Evolutionary conservation across 2,113 vertebrate genomes (phyloP).

Genomic region (Indri indri): DNA sequence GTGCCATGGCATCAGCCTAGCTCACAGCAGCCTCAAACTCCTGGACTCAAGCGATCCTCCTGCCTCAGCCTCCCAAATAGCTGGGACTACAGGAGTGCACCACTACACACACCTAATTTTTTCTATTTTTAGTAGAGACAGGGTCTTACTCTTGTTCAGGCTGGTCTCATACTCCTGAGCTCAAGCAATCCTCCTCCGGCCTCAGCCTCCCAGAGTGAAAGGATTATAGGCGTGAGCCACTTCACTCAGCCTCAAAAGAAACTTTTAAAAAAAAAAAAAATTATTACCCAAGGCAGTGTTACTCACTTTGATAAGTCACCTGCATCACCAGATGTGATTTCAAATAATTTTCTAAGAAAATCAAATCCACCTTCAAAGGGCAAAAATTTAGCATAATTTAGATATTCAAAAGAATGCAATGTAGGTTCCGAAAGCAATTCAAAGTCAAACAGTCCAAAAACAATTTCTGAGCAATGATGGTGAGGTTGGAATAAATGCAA

Average conservation of each 20-base stretch:
- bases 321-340: conserved; percentile 40
- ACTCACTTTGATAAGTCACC: conserved; percentile 27
- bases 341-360: conserved; percentile 64
- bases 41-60: no score
- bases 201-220: no score
- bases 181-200: no score
- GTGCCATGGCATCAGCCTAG: no score
- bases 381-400: conserved; percentile 53
- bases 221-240: no score
- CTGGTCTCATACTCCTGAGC: no score
- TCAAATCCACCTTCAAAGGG: conserved; percentile 60
- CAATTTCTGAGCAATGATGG: neutral
- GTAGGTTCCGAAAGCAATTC: conserved; percentile 45
- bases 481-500: neutral
- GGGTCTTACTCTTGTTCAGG: no score
- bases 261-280: neutral
- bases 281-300: neutral
- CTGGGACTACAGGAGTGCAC: no score
- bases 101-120: no score
- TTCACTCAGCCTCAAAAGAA: neutral
- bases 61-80: no score
- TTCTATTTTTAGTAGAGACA: no score
- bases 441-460: neutral
- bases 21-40: no score
- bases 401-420: neutral